Evolutionary conservation across 1,140 invertebrate genomes (phyloP).

Genomic region (Sycophaga agraensis): DNA sequence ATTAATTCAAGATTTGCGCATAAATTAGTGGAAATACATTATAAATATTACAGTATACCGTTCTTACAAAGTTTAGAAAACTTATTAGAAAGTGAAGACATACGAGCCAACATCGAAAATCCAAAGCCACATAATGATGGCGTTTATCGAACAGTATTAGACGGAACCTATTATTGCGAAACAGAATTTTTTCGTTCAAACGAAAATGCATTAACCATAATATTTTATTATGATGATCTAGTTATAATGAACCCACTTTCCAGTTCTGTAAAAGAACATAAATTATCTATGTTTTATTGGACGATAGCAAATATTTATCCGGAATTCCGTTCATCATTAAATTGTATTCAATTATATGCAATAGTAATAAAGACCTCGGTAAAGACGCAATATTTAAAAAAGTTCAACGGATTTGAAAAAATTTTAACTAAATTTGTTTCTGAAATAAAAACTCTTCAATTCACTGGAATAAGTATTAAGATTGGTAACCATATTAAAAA

Average conservation of each 20-base stretch:
- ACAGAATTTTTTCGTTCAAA: slow-evolving; percentile 24
- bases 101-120: slow-evolving; percentile 28
- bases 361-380: too few relatives aligned
- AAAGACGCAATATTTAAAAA: slow-evolving; percentile 5
- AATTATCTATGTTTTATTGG: slow-evolving; percentile 29
- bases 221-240: slow-evolving; percentile 34
- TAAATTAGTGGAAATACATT: neutral
- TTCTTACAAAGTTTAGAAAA: slow-evolving; percentile 26
- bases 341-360: slow-evolving; percentile 8
- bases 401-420: neutral
- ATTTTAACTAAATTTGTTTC: slow-evolving; percentile 6
- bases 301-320: slow-evolving; percentile 20
- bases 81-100: slow-evolving; percentile 20
- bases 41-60: slow-evolving; percentile 23
- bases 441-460: slow-evolving; percentile 10
- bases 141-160: slow-evolving; percentile 12
- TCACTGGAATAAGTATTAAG: slow-evolving; percentile 9
- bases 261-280: slow-evolving; percentile 9
- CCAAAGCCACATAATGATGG: slow-evolving; percentile 8
- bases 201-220: slow-evolving; percentile 28
- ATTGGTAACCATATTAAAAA: slow-evolving; percentile 1
- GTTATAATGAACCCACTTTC: slow-evolving; percentile 12
- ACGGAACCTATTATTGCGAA: slow-evolving; percentile 30
- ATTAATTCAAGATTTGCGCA: neutral
- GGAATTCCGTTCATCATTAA: neutral